Evolutionary conservation across 2,888 invertebrate species (phyloP).

Genomic region (Lepidochitona cinerea): DNA sequence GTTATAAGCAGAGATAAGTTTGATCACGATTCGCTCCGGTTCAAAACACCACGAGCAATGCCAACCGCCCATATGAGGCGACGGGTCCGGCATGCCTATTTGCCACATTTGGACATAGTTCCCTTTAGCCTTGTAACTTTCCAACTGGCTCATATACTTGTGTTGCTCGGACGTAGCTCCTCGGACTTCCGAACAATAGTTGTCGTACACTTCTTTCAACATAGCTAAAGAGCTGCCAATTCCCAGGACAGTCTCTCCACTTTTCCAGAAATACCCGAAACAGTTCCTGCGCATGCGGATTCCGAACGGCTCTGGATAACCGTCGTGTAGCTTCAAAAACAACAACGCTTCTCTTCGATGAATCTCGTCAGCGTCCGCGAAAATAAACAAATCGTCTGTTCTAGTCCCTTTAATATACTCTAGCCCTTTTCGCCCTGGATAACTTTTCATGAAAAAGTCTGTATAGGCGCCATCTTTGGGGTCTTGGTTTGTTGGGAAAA

Average conservation of each 20-base stretch:
- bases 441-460: conserved; percentile 39
- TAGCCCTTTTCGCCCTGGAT: conserved; percentile 25
- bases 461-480: conserved; percentile 50
- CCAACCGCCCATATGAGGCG: conserved; percentile 81
- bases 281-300: conserved; percentile 79
- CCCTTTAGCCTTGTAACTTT: conserved; percentile 38
- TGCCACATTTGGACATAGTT: conserved; percentile 29
- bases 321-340: conserved; percentile 79
- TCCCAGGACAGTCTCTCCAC: not conserved
- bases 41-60: conserved; percentile 78
- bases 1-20: conserved; percentile 69
- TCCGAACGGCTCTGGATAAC: conserved; percentile 76
- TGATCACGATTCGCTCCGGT: conserved; percentile 75
- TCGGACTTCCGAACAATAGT: not conserved
- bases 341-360: conserved; percentile 77
- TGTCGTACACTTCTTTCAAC: not conserved
- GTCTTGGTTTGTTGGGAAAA: conserved; percentile 44
- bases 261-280: conserved; percentile 79
- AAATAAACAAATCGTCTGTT: conserved; percentile 70
- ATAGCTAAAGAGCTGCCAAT: not conserved
- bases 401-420: conserved; percentile 27
- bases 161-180: not conserved
- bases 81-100: conserved; percentile 35
- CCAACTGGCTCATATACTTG: not conserved
- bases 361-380: conserved; percentile 76